Evolutionary conservation across 2,797 vertebrate species (phyloP), one percentile per base, ranked within the genome.

Genomic region (Balearica regulorum): DNA sequence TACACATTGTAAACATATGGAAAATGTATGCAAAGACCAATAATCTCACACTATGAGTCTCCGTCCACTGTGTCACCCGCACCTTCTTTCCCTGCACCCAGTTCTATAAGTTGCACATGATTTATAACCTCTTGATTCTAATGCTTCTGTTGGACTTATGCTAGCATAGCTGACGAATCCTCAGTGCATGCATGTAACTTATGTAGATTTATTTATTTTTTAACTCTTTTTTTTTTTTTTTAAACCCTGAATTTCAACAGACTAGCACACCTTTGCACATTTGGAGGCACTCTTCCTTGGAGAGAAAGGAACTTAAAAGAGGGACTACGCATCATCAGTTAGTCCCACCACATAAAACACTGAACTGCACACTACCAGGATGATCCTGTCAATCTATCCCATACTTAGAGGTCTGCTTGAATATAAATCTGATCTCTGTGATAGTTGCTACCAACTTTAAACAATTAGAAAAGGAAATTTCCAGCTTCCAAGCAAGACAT

Each of bases 91-190:
- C 13, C 49, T 66, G 19, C 29, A 66, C 4, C 7, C 22, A 90
- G 5, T 35, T 60, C 37, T 51, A 0, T 16, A 61, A 79, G 8
- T 39, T 22, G 26, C 28, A 80, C 29, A 39, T 6, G 2, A 66
- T 78, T 85, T 60, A 44, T n/a, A 86, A 22, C 4, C 13, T 29
- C 26, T 54, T 69, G 12, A 43, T 14, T 82, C 39, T 21, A 71
- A 21, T 1, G 1, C 16, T 20, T 48, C 18, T 26, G 8, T 1
- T 44, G 14, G 44, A 64, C 37, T 82, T 35, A 71, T 0, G 3
- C 13, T 58, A 58, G 13, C 19, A n/a, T 0, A 55, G 26, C 17
- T 69, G 31, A 75, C 65, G n/a, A 78, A 76, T 69, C 29, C 49
- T 24, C 24, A 64, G 18, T 28, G 44, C 5, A 8, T 5, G 12